Evolutionary conservation across 2,113 vertebrate species (phyloP).

Genomic region (Notechis scutatus): DNA sequence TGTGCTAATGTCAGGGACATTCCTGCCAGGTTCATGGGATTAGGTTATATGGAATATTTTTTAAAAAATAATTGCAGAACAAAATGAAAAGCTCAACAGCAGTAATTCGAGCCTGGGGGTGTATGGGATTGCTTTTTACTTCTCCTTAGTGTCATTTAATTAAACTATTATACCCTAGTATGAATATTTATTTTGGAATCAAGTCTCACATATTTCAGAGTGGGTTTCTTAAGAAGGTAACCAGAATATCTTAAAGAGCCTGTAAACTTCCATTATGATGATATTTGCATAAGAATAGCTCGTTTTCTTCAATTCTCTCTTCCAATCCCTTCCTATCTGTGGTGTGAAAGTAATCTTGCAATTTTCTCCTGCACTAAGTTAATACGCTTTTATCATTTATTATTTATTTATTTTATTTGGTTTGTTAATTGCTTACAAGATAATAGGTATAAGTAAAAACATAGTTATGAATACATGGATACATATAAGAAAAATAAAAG

Average conservation of each 20-base stretch:
- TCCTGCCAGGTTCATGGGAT: slow-evolving; percentile 59
- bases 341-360: neutral
- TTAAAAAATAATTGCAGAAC: slow-evolving; percentile 12
- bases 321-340: neutral
- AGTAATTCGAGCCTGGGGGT: slow-evolving; percentile 14
- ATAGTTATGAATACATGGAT: too few species aligned
- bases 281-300: neutral
- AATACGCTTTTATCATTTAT: neutral
- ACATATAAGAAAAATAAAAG: too few species aligned
- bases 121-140: neutral
- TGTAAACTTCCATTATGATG: neutral
- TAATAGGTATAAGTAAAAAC: too few species aligned
- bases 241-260: slow-evolving; percentile 15
- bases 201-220: neutral
- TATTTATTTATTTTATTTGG: too few species aligned
- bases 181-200: neutral
- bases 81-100: slow-evolving; percentile 33
- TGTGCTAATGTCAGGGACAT: slow-evolving; percentile 48
- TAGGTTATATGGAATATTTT: slow-evolving; percentile 56
- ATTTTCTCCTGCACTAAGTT: neutral
- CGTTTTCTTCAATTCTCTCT: neutral
- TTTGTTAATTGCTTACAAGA: too few species aligned
- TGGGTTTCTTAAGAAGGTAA: neutral
- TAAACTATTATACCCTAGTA: neutral
- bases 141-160: neutral